Evolutionary conservation across 2,888 invertebrate species (phyloP).

Genomic region (Geotrupes spiniger): DNA sequence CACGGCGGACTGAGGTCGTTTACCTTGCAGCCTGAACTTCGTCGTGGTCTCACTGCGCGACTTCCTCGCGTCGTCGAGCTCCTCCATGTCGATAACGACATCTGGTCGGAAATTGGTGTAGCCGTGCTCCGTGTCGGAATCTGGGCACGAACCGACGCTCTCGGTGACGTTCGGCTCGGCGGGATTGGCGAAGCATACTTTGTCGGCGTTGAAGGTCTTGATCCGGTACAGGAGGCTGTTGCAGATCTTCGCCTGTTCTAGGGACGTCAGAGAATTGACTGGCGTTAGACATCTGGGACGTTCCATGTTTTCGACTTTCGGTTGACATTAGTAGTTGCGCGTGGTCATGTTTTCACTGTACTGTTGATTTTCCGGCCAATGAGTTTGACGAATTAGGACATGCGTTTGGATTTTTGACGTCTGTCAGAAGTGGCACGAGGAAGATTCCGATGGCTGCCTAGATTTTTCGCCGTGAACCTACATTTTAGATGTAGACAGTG

Average conservation of each 20-base stretch:
- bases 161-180: constrained; percentile 7
- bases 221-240: constrained; percentile 12
- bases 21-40: not conserved
- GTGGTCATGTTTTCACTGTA: too few species aligned
- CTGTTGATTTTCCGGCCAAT: too few species aligned
- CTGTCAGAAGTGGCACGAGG: too few species aligned
- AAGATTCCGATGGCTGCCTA: too few species aligned
- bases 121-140: not conserved
- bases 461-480: too few species aligned
- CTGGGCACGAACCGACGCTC: not conserved
- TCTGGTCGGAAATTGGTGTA: too few species aligned
- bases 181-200: constrained; percentile 7
- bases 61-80: not conserved
- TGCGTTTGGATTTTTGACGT: too few species aligned
- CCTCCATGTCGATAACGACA: constrained; percentile 8
- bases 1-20: not conserved
- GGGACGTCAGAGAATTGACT: constrained; percentile 11
- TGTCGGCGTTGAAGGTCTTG: constrained; percentile 6
- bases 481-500: too few species aligned
- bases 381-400: too few species aligned
- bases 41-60: not conserved
- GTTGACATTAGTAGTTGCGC: too few species aligned
- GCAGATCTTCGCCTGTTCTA: constrained; percentile 15
- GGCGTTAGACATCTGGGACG: constrained; percentile 8
- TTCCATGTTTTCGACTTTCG: constrained; percentile 1